Evolutionary conservation across 2,888 invertebrate genomes (phyloP).

Genomic region (Alloscopus bannaensis): DNA sequence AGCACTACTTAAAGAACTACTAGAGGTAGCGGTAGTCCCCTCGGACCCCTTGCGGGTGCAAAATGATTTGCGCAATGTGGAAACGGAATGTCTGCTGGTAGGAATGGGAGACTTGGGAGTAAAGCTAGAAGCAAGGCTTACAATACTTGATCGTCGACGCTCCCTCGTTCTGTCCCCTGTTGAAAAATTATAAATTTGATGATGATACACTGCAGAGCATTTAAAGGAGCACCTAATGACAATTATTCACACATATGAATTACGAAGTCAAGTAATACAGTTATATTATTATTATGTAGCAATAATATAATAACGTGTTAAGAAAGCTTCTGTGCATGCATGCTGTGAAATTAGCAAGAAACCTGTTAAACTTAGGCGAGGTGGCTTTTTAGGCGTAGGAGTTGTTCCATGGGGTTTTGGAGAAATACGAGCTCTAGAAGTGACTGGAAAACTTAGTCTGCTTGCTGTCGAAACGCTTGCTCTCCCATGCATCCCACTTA

Average conservation of each 20-base stretch:
- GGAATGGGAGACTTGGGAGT: conserved; percentile 31
- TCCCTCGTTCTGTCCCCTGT: background rate
- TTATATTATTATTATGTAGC: too few relatives aligned
- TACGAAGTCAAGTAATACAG: too few relatives aligned
- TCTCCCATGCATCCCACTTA: background rate
- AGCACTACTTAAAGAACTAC: conserved; percentile 25
- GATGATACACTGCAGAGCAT: too few relatives aligned
- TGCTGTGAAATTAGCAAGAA: background rate
- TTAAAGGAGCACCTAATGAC: too few relatives aligned
- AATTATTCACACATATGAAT: too few relatives aligned
- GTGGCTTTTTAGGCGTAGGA: conserved; percentile 62
- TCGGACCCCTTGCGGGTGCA: conserved; percentile 1
- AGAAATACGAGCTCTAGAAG: conserved; percentile 27
- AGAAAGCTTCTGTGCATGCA: background rate
- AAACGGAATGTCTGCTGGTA: conserved; percentile 29
- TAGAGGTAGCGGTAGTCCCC: background rate
- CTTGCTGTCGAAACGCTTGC: background rate
- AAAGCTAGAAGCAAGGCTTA: background rate
- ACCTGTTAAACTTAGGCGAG: conserved; percentile 61
- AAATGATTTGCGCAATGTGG: conserved; percentile 42
- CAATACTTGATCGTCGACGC: conserved; percentile 17
- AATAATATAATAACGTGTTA: background rate
- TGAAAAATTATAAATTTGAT: background rate
- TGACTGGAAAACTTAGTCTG: conserved; percentile 33
- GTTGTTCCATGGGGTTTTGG: conserved; percentile 18